Evolutionary conservation across 2,113 vertebrate genomes (phyloP), one percentile per base, ranked within the genome.

Genomic region (Myiozetetes cayanensis): DNA sequence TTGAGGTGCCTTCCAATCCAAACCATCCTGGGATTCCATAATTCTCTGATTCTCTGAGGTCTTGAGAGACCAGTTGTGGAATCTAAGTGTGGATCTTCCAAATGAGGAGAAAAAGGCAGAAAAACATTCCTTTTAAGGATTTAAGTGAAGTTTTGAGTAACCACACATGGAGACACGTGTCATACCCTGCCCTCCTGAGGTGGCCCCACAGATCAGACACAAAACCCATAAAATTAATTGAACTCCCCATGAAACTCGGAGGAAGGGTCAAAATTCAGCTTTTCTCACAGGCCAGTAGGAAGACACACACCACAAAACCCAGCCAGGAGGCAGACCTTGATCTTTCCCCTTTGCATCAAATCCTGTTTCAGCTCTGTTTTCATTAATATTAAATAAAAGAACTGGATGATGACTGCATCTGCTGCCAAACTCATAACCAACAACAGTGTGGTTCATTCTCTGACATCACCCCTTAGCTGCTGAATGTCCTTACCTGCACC

Each of bases 1-100:
- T 52, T 46, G 0, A 39, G 19, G 7, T n/a, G 23, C 8, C 2
- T 82, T 5, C 1, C 28, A n/a, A 18, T 5, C 8, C 39, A 61
- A 21, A 10, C 13, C 20, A n/a, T 16, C 12, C 27, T 16, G 41
- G 5, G 39, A 65, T 31, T 65, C 62, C 37, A 4, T 2, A 8
- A 46, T 52, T 74, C 68, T 21, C 14, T 53, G 62, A 25, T 14
- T 47, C 19, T 39, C 4, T 20, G 61, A 62, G 65, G 15, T 37
- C 16, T 30, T n/a, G 37, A 74, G 46, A 61, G 10, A 81, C 7
- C 11, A 63, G 17, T 2, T 68, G 30, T 35, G 33, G 44, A 50
- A 85, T 65, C 39, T 43, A 72, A 85, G 78, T 22, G 8, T 33
- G 12, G 31, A 50, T 55, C 15, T 78, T 74, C 33, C 59, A 71